Base-by-base conservation (phyloP, 2,113 vertebrate genomes). In the Phycodurus eques region DNA sequence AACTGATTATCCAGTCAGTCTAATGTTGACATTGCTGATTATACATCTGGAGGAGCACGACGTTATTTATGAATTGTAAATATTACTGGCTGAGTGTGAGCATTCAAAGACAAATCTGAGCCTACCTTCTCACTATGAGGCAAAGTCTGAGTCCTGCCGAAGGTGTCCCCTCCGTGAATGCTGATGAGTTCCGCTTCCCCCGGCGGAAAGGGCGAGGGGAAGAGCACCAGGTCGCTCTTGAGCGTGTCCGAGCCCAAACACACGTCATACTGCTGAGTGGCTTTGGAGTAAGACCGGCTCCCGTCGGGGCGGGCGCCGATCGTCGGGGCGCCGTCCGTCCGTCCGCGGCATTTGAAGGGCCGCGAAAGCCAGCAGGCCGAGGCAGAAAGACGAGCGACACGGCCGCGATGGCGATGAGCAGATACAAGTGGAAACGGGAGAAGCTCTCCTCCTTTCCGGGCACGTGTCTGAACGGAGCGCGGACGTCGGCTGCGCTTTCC, bases 381-480 rank as follows among this genome's bases (percentile, higher is more conserved):
- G 61, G 61, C 72, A 88, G 72, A 7, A 95, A 94, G 80, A 94
- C 87, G 64, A 87, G 83, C 0, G 93, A 95, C 88, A 95, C 80
- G 0, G 91, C 92, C 46, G 88, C 91, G 1, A 94, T 87, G 17
- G 92, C 89, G 72, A 91, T 78, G 0, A 94, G 87, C 80, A 95
- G 78, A 71, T 94, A 94, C 61, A 95, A 80, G 76, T 94, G 94
- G 3, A 86, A 85, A 49, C 79, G 49, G 0, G 92, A 93, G 82
- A 94, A 92, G 5, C 85, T 86, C 0, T 89, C 86, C 4, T 81
- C 83, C 5, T 83, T 86, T 13, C 83, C 75, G 70, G 91, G 90
- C 0, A 70, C 74, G 60, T 94, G 91, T 75, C 92, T 92, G 11
- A 95, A 94, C 67, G 91, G 91, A 0, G 92, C 92, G 87, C 94